These are phyloP conservation scores for Trachythela sp. DNA, from an alignment of 64 coral and sea anemone species.

Conservation along the genomic window DNA sequence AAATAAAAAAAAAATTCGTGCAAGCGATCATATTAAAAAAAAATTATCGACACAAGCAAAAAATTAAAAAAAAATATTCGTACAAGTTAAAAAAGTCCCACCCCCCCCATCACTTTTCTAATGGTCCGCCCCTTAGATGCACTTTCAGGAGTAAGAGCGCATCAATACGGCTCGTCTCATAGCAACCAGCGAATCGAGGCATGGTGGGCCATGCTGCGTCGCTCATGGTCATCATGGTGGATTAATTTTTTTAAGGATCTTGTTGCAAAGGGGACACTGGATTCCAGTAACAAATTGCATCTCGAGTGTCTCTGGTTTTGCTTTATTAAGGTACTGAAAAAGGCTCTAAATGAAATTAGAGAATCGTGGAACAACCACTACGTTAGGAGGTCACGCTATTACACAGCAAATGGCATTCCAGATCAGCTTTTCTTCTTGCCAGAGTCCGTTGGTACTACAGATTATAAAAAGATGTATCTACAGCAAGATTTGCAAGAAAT, in stretches of 20 bases:
- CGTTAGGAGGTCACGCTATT: not conserved
- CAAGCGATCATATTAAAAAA: too few species aligned
- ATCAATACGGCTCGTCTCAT: not conserved
- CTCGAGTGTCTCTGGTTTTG: not conserved
- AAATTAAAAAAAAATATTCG: too few species aligned
- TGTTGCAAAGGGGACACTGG: not conserved
- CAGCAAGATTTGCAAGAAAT: not conserved
- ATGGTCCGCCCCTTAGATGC: too few species aligned
- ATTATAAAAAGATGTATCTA: not conserved
- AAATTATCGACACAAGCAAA: too few species aligned
- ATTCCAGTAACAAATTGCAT: not conserved
- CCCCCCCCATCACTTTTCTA: too few species aligned
- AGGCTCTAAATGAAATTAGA: not conserved
- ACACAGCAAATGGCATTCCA: not conserved
- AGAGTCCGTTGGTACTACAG: not conserved
- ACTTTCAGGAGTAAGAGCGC: not conserved
- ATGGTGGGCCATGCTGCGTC: not conserved
- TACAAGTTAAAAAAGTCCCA: too few species aligned
- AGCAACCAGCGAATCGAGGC: too few species aligned
- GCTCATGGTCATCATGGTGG: not conserved
- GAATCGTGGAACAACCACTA: not conserved
- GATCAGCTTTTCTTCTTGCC: not conserved
- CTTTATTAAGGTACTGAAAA: not conserved
- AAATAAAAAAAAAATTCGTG: too few species aligned
- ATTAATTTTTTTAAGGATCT: not conserved